Evolutionary conservation across 2,113 vertebrate genomes (phyloP), one percentile per base, ranked within the genome.

Genomic region (Larimichthys polyactis): DNA sequence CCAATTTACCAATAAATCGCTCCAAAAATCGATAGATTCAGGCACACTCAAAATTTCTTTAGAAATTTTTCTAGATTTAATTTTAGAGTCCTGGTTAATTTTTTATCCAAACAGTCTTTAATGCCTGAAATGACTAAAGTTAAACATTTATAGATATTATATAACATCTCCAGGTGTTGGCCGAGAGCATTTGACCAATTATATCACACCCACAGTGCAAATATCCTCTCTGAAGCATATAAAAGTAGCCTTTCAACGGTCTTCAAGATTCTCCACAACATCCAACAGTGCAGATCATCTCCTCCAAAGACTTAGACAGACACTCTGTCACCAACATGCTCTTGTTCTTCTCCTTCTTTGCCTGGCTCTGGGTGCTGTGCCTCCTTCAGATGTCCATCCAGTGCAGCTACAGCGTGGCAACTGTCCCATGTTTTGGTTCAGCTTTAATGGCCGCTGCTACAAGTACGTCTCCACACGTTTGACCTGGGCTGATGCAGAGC

Each of bases 341-440:
- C 51, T 1, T 65, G 46, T 15, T 82, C 27, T 8, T 73, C 9
- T 54, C 80, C 27, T 16, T 71, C 4, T 24, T 85, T 3, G 59
- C 11, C 48, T 84, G 71, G 16, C 67, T 76, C 80, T 87, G 71
- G 71, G 40, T 76, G 44, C 71, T 11, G 76, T 1, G 11, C 7
- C 19, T 84, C 55, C 82, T 65, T 40, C 78, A 75, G 44, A 11
- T 5, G 36, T 17, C 4, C 1, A 11, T 36, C 40, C 24, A 11
- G 4, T 17, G 1, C 27, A 15, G 24, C 73, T 83, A 0, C 9
- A 14, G 9, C 57, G 29, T 24, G 66, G 57, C 20, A 5, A 1
- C 44, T 46, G 11, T 46, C 44, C 44, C 44, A 46, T 11, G 10
- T 11, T 46, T 3, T 46, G 44, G 44, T 46, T 10, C 44, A 46